Conservation (phyloP, 2,113 vertebrate genomes). For the Silurus meridionalis region DNA sequence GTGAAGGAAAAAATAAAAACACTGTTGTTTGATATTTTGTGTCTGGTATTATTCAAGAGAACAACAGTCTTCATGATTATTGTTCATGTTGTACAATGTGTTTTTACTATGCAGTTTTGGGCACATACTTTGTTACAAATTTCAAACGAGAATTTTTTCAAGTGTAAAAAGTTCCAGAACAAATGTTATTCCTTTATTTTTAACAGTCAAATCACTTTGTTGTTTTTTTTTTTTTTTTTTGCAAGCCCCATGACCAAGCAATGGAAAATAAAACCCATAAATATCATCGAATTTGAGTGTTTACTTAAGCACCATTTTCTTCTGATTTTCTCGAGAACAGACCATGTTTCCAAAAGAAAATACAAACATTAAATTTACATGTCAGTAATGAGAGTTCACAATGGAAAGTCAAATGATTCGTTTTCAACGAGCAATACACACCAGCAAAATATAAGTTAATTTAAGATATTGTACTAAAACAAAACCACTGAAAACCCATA, state of each 20-base stretch:
- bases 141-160: neutral
- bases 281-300: neutral
- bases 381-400: neutral
- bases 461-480: neutral
- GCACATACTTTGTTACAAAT: neutral
- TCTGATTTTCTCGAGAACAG: slow-evolving; percentile 11
- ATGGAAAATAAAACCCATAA: neutral
- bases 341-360: neutral
- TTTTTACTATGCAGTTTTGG: neutral
- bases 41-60: neutral
- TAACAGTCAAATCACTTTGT: neutral
- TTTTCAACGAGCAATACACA: neutral
- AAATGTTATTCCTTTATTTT: neutral
- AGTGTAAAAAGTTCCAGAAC: neutral
- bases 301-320: slow-evolving; percentile 36
- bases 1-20: slow-evolving; percentile 63
- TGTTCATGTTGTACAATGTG: neutral
- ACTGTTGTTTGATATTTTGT: slow-evolving; percentile 14
- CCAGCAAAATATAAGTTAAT: neutral
- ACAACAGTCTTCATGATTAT: neutral
- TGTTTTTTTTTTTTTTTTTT: neutral
- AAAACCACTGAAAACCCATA: neutral
- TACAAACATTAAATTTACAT: neutral
- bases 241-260: neutral
- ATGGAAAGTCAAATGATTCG: neutral